Conservation (phyloP, 35 echinoderm and acorn worm genomes). For the Hemicentrotus pulcherrimus region DNA sequence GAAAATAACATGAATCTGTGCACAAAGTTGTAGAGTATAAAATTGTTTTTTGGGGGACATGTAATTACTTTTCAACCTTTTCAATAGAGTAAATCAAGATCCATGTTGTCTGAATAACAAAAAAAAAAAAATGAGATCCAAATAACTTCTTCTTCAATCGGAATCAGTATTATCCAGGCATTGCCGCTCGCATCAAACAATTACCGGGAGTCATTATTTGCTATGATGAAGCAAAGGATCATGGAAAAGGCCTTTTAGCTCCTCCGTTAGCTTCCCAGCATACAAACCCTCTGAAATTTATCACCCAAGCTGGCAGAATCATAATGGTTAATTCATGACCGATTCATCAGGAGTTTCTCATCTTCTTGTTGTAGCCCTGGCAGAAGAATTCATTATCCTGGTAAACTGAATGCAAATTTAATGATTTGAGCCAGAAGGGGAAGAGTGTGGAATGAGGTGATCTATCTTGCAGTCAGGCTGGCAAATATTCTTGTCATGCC, state of each 20-base stretch:
- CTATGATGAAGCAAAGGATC: not conserved
- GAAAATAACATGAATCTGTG: no score
- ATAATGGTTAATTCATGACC: not conserved
- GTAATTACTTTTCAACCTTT: no score
- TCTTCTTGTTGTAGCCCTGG: not conserved
- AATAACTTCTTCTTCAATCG: no score
- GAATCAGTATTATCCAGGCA: no score
- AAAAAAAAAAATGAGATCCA: no score
- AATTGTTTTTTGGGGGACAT: no score
- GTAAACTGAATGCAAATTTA: not conserved
- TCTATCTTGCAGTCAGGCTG: not conserved
- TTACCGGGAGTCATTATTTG: not conserved
- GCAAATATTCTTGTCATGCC: conserved; percentile 2
- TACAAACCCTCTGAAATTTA: not conserved
- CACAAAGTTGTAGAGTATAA: no score
- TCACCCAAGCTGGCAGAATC: not conserved
- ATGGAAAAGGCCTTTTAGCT: not conserved
- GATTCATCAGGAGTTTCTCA: not conserved
- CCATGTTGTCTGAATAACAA: no score
- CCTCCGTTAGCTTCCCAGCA: not conserved
- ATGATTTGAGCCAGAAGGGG: not conserved
- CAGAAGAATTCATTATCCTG: not conserved
- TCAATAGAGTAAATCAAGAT: no score
- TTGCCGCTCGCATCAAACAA: no score
- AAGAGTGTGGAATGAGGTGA: not conserved